These are phyloP conservation scores for Penaeus vannamei DNA, from an alignment of 1,140 invertebrate genomes.

Conservation along the genomic window DNA sequence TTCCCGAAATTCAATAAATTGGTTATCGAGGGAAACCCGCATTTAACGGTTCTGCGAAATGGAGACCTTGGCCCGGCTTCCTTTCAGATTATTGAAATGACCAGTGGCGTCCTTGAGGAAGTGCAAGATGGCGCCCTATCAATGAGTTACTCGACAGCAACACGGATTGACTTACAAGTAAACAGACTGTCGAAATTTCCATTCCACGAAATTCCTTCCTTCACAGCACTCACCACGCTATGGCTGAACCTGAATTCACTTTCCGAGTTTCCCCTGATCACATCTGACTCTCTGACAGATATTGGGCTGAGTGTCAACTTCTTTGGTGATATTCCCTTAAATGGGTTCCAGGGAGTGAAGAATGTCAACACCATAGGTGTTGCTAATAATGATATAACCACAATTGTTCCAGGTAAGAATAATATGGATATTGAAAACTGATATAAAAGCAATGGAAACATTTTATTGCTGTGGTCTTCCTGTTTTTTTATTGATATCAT, in stretches of 20 bases:
- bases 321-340: too few relatives aligned
- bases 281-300: background rate
- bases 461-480: too few relatives aligned
- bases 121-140: background rate
- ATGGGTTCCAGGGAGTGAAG: too few relatives aligned
- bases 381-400: too few relatives aligned
- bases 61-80: background rate
- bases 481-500: too few relatives aligned
- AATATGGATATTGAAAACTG: too few relatives aligned
- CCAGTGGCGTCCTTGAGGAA: background rate
- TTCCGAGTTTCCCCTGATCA: background rate
- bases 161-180: background rate
- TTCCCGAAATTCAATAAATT: background rate
- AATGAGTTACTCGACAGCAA: background rate
- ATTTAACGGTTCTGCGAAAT: background rate
- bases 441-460: too few relatives aligned
- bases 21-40: background rate
- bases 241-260: background rate
- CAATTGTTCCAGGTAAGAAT: too few relatives aligned
- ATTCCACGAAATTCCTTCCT: background rate
- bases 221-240: background rate
- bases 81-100: conserved; percentile 20
- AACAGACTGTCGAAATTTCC: conserved; percentile 19
- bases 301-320: too few relatives aligned
- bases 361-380: too few relatives aligned